These are phyloP conservation scores for Tortrix viridana DNA, from an alignment of 2,888 invertebrate species.

Conservation along the genomic window DNA sequence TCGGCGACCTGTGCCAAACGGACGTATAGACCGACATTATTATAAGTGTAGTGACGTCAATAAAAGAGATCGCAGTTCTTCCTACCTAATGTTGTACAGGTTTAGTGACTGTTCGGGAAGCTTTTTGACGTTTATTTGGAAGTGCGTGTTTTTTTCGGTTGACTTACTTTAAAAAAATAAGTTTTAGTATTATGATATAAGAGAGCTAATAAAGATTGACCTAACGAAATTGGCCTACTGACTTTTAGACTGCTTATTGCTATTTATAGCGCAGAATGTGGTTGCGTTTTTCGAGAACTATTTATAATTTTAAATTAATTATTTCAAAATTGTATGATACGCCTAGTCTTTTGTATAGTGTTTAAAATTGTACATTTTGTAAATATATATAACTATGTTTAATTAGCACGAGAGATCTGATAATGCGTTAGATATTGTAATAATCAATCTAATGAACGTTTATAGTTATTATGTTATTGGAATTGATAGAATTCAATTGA, in stretches of 20 bases:
- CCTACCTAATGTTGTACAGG: constrained; percentile 59
- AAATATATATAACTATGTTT: constrained; percentile 54
- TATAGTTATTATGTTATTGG: constrained; percentile 64
- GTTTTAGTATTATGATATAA: constrained; percentile 3
- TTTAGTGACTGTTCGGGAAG: constrained; percentile 36
- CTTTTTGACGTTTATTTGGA: constrained; percentile 36
- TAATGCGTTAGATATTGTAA: constrained; percentile 52
- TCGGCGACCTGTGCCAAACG: constrained; percentile 84
- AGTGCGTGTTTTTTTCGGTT: constrained; percentile 18
- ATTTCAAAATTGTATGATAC: constrained; percentile 58
- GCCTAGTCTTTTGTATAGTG: constrained; percentile 75
- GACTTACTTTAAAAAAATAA: constrained; percentile 20
- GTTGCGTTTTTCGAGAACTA: constrained; percentile 46
- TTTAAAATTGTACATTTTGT: constrained; percentile 66
- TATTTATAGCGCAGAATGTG: constrained; percentile 46
- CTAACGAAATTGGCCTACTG: constrained; percentile 47
- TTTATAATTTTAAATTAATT: constrained; percentile 46
- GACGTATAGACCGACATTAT: constrained; percentile 71
- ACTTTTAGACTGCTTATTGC: constrained; percentile 32
- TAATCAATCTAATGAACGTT: constrained; percentile 63
- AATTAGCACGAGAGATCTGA: constrained; percentile 47
- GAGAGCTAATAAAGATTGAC: constrained; percentile 35
- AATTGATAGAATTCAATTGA: constrained; percentile 76
- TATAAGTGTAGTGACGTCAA: constrained; percentile 61
- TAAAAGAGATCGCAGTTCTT: constrained; percentile 67